Evolutionary conservation across 2,797 vertebrate genomes (phyloP).

Genomic region (Menidia menidia): DNA sequence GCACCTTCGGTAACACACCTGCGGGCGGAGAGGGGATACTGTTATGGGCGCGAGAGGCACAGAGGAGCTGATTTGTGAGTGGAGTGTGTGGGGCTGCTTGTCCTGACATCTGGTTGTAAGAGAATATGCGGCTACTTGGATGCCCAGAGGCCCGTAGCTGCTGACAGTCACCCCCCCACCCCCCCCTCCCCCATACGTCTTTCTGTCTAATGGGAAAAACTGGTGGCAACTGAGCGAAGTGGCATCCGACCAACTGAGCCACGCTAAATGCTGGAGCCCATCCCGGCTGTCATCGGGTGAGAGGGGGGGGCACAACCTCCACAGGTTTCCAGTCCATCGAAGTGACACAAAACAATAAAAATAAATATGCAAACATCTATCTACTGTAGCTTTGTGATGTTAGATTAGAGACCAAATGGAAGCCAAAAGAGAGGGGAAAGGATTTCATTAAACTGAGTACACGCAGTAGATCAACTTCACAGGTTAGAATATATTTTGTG

Average conservation of each 20-base stretch:
- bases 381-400: neutral
- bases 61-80: constrained; percentile 52
- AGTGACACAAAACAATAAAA: neutral
- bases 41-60: constrained; percentile 40
- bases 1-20: constrained; percentile 54
- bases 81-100: constrained; percentile 49
- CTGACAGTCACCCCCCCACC: constrained; percentile 54
- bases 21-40: constrained; percentile 43
- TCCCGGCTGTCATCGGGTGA: too few species aligned
- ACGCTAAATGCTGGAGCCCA: too few species aligned
- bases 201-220: constrained; percentile 55
- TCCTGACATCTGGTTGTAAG: constrained; percentile 82
- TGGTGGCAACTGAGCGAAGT: constrained; percentile 41
- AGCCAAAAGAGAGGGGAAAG: neutral
- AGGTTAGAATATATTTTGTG: constrained; percentile 28
- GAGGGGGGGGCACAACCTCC: too few species aligned
- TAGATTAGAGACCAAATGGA: too few species aligned
- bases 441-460: neutral
- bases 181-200: constrained; percentile 15
- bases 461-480: constrained; percentile 3
- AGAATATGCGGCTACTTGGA: constrained; percentile 73
- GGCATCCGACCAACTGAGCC: constrained; percentile 23
- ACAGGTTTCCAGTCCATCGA: too few species aligned
- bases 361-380: neutral
- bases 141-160: constrained; percentile 59